A percentile compares a stretch with the other conserved stretches of the same genome.
phyloP scores from a whole-genome alignment of 92 coral and sea anemone species.

The Epizoanthus stellaris region DNA sequence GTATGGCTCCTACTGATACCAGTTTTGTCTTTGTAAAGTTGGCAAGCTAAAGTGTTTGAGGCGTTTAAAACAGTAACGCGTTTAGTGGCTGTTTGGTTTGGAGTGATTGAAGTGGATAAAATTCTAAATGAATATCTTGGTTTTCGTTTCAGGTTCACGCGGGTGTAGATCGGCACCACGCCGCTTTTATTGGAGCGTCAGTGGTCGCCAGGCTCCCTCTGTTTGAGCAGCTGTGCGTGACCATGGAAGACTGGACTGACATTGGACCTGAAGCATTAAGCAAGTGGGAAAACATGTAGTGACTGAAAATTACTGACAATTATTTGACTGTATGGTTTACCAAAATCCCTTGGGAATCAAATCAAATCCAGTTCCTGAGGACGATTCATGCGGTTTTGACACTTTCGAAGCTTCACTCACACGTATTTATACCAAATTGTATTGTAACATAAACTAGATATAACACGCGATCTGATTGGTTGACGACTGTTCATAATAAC shows the following conservation, averaged over 20 bases:
- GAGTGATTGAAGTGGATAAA: neutral
- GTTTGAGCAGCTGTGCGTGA: slow-evolving; percentile 85
- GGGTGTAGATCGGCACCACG: slow-evolving; percentile 88
- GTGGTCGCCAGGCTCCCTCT: slow-evolving; percentile 93
- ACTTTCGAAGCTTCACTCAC: too few species aligned
- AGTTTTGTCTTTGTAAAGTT: too few species aligned
- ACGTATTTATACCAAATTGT: too few species aligned
- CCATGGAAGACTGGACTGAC: slow-evolving; percentile 92
- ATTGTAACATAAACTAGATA: too few species aligned
- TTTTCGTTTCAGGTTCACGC: slow-evolving; percentile 80
- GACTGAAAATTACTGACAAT: neutral
- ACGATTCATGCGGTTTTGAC: too few species aligned
- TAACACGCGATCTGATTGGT: too few species aligned
- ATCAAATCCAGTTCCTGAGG: too few species aligned
- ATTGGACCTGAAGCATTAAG: slow-evolving; percentile 79
- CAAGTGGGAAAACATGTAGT: slow-evolving; percentile 80
- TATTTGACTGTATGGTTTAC: too few species aligned
- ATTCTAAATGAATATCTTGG: neutral
- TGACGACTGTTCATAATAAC: too few species aligned
- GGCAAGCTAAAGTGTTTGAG: too few species aligned
- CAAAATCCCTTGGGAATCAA: too few species aligned
- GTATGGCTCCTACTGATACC: slow-evolving; percentile 61
- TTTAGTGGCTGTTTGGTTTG: neutral
- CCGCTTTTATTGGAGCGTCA: slow-evolving; percentile 95
- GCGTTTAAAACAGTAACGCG: neutral